Base-by-base conservation (phyloP, 2,888 invertebrate genomes). In the Pandemis cinnamomeana region DNA sequence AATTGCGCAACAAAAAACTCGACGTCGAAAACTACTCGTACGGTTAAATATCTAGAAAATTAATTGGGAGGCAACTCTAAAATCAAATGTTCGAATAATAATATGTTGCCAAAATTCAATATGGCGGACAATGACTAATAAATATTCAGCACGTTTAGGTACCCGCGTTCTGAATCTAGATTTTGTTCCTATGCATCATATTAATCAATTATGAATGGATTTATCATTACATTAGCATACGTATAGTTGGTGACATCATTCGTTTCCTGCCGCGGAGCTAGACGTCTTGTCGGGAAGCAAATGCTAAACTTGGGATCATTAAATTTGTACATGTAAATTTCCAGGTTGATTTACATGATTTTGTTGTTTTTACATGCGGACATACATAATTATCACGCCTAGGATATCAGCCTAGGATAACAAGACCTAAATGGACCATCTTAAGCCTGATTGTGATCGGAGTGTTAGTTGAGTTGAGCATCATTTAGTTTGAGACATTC, bases 151-250 rank as follows among this genome's bases (percentile, higher is more conserved):
- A 27, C 27, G 7, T 15, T 27, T 44, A 67, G 70, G 48, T 60
- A 44, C 66, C 42, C 44, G 46, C 51, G 58, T 64, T 48, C 13
- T 66, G 71, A 74, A 73, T 70, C 74, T 74, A 74, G 74, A 71
- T 74, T 67, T 63, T 20, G 53, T 62, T 44, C 20, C 58, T 36
- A 60, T 60, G 64, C 48, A 36, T 55, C 53, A 53, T 61, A 70
- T 53, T 42, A 66, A 66, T 60, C 53, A 62, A 67, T 74, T 61
- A 70, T 13, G 53, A 67, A 74, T 74, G 11, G 20, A 48, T 66
- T 66, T 36, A 44, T 53, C 44, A 71, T 74, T 74, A 27, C 44
- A 71, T 74, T 74, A 27, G 71, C 74, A 74, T 74, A 74, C 70
- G 27, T 71, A 67, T 64, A 27, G 44, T 27, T 48, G 15, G 44